Conservation (phyloP, 1,140 invertebrate genomes). For the Brachionus calyciflorus region DNA sequence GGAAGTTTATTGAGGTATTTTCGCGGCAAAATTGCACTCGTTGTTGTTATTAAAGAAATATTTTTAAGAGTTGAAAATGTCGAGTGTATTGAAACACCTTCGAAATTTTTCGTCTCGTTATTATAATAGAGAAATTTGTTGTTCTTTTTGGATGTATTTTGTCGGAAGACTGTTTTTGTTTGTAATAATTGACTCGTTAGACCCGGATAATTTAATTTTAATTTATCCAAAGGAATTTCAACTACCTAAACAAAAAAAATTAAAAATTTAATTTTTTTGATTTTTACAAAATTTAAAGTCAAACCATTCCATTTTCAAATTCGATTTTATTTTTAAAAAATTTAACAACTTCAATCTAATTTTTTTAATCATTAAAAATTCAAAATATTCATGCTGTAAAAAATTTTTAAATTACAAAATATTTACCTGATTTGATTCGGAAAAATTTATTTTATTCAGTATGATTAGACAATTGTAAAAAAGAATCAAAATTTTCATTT, state of each 20-base stretch:
- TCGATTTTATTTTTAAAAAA: slow-evolving; percentile 42
- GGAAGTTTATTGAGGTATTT: background rate
- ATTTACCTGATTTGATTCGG: too few species aligned
- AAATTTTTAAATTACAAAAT: too few species aligned
- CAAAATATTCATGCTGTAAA: too few species aligned
- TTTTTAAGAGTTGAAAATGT: slow-evolving; percentile 2
- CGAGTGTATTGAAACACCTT: slow-evolving; percentile 33
- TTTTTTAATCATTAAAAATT: too few species aligned
- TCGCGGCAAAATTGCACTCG: background rate
- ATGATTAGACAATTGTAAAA: too few species aligned
- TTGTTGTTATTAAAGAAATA: slow-evolving; percentile 7
- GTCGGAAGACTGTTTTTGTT: background rate
- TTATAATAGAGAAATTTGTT: slow-evolving; percentile 38
- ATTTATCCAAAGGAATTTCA: slow-evolving; percentile 24
- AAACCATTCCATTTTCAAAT: slow-evolving; percentile 42
- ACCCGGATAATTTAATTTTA: slow-evolving; percentile 28
- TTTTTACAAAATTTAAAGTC: background rate
- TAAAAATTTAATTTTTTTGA: background rate
- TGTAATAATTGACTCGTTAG: background rate
- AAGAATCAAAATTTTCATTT: too few species aligned
- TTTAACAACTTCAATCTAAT: slow-evolving; percentile 24
- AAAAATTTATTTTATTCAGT: too few species aligned
- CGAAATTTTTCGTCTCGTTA: slow-evolving; percentile 14
- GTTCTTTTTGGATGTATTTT: background rate
- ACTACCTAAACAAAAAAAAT: background rate